Base-by-base conservation (phyloP, 2,888 invertebrate genomes). In the Syrista parreyssii region DNA sequence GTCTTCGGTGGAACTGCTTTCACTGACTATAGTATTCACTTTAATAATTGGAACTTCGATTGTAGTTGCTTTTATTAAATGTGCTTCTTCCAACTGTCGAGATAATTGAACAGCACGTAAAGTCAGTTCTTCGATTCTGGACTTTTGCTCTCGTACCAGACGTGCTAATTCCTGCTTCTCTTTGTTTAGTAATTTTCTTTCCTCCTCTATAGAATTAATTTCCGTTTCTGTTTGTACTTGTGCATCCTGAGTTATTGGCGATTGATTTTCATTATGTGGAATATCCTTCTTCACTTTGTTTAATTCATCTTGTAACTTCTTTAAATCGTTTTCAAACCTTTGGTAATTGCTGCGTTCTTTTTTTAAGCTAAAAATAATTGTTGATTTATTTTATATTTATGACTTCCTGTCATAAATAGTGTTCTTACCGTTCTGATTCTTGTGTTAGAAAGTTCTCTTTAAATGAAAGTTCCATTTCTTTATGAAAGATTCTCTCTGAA, bases 1-100 rank as follows among this genome's bases (percentile, higher is more conserved):
- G 76, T 91, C 91, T 73, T 91, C 91, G 0, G 91, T 91, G 1
- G 91, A 91, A 81, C 91, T 91, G 30, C 88, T 89, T 78, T 91
- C 91, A 74, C 91, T 91, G 4, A 90, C 80, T 31, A 89, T 74
- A 30, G 88, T 88, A 33, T 86, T 88, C 0, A 81, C 79, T 73
- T 86, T 86, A 12, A 83, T 76, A 35, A 84, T 79, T n/a, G 86
- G 81, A 12, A 85, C 40, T 72, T 88, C 85, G 1, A 81, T n/a
- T 12, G 74, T 77, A 0, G 76, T 81, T 11, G 84, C 78, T 77
- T 79, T 83, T 11, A 82, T 35, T 9, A 82, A 40, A 77, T 88
- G 87, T 11, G 85, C 82, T 78, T 89, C 91, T 77, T 91, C 90
- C 33, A 91, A 80, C 83, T 90, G 89, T 68, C 88, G 82, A 9